Evolutionary conservation across 1,140 invertebrate species (phyloP).

Genomic region (Drosophila nigromelanica): DNA sequence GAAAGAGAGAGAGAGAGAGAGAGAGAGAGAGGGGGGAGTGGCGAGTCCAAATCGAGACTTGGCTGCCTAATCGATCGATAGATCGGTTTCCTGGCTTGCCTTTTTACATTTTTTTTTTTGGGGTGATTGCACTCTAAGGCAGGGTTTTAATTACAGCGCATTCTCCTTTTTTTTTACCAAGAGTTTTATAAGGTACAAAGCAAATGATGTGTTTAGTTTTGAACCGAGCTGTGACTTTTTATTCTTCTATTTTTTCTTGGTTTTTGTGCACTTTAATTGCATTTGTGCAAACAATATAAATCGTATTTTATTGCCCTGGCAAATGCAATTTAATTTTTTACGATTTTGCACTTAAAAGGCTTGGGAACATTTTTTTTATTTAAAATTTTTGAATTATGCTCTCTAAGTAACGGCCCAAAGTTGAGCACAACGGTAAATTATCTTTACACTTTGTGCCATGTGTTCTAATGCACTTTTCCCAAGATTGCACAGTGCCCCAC

Average conservation of each 20-base stretch:
- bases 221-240: constrained; percentile 40
- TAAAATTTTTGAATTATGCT: constrained; percentile 5
- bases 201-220: constrained; percentile 79
- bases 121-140: constrained; percentile 76
- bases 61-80: constrained; percentile 77
- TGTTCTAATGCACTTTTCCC: constrained; percentile 31
- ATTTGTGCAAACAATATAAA: constrained; percentile 82
- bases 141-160: constrained; percentile 36
- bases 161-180: constrained; percentile 54
- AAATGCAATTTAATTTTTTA: constrained; percentile 81
- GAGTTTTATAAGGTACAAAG: constrained; percentile 59
- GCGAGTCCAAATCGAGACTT: constrained; percentile 45
- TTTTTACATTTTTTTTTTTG: constrained; percentile 42
- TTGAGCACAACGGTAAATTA: constrained; percentile 13
- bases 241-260: constrained; percentile 32
- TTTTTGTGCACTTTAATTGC: constrained; percentile 72
- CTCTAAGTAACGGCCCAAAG: constrained; percentile 14
- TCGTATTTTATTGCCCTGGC: constrained; percentile 74
- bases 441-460: constrained; percentile 18
- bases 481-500: constrained; percentile 6
- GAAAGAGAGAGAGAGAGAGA: too few relatives aligned
- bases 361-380: constrained; percentile 22
- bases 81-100: constrained; percentile 52
- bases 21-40: not conserved
- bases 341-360: constrained; percentile 76